These are phyloP conservation scores for Salvelinus namaycush DNA, from an alignment of 2,113 vertebrate species.

Conservation along the genomic window DNA sequence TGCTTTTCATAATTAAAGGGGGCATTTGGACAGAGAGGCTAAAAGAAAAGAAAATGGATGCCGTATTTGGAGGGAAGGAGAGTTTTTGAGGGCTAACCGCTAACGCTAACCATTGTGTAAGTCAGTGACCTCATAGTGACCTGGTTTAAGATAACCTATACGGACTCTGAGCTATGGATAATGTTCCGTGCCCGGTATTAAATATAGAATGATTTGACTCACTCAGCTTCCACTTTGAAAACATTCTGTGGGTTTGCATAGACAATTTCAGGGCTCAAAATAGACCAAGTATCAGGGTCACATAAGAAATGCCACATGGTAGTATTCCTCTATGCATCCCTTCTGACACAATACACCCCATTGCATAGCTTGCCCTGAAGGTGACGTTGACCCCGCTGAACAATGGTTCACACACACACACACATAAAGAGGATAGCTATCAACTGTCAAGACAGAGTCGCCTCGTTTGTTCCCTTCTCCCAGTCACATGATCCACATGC, in stretches of 20 bases:
- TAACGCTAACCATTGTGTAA: slow-evolving; percentile 25
- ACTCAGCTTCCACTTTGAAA: background rate
- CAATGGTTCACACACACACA: slow-evolving; percentile 52
- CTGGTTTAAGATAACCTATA: background rate
- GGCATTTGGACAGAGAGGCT: slow-evolving; percentile 50
- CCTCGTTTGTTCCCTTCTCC: slow-evolving; percentile 34
- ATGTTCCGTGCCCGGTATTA: slow-evolving; percentile 13
- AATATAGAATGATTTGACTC: slow-evolving; percentile 8
- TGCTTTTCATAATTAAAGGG: slow-evolving; percentile 65
- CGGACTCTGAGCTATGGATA: background rate
- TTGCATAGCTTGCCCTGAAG: slow-evolving; percentile 41
- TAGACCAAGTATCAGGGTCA: slow-evolving; percentile 23
- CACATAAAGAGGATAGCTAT: slow-evolving; percentile 53
- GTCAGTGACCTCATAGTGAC: slow-evolving; percentile 18
- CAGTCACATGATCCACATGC: slow-evolving; percentile 65
- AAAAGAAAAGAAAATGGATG: slow-evolving; percentile 50
- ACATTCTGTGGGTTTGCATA: background rate
- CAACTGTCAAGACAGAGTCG: slow-evolving; percentile 52
- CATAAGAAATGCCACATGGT: slow-evolving; percentile 42
- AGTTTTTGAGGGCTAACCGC: slow-evolving; percentile 21
- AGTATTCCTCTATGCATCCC: slow-evolving; percentile 21
- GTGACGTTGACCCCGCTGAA: slow-evolving; percentile 42
- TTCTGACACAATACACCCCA: background rate
- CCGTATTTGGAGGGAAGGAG: slow-evolving; percentile 42
- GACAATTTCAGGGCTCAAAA: background rate